phyloP scores from a whole-genome alignment of 2,888 invertebrate genomes.

The Epistrophe grossulariae region DNA sequence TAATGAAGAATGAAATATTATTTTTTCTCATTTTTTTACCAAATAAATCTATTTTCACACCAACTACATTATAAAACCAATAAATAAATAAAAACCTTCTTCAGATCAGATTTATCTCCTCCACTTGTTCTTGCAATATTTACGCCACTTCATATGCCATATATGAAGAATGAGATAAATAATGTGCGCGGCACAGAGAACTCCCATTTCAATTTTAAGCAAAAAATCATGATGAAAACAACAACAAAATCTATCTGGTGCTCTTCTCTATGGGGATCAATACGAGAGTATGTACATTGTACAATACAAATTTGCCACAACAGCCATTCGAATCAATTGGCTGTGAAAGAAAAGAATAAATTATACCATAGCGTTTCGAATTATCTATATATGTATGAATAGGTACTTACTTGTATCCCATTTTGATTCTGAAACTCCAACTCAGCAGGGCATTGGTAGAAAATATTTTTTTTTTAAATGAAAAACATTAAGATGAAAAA shows the following conservation, averaged over 20 bases:
- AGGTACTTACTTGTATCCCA: background rate
- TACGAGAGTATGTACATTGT: background rate
- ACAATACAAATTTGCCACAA: conserved; percentile 70
- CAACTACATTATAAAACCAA: background rate
- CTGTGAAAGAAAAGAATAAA: conserved; percentile 65
- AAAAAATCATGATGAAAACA: background rate
- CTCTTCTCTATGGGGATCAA: conserved; percentile 54
- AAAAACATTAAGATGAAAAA: background rate
- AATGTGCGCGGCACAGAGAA: background rate
- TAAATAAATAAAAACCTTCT: background rate
- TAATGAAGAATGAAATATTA: no score
- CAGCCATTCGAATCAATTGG: conserved; percentile 71
- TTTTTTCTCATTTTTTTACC: background rate
- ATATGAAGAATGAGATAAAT: background rate
- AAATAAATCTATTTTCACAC: background rate
- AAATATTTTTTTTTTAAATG: background rate
- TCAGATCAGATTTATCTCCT: background rate
- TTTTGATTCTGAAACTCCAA: background rate
- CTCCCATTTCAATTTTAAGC: background rate
- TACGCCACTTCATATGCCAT: background rate
- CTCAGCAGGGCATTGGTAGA: background rate
- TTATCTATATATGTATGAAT: conserved; percentile 38
- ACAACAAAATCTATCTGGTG: conserved; percentile 40
- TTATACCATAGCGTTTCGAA: conserved; percentile 53
- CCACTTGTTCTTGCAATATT: background rate